phyloP scores from a whole-genome alignment of 2,113 vertebrate species.

The Aegithalos caudatus region DNA sequence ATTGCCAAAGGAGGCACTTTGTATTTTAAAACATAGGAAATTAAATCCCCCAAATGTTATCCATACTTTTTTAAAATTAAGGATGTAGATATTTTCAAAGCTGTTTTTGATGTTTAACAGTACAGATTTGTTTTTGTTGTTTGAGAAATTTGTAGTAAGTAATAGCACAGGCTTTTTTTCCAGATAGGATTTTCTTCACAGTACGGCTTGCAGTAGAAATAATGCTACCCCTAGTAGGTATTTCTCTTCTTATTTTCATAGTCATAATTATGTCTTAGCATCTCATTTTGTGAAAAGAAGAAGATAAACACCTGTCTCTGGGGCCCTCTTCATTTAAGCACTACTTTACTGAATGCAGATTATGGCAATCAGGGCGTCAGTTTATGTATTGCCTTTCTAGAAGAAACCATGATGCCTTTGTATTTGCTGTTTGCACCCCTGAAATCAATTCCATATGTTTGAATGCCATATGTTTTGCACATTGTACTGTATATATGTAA shows the following conservation, averaged over 20 bases:
- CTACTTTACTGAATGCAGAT: conserved; percentile 65
- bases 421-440: conserved; percentile 84
- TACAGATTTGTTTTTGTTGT: conserved; percentile 60
- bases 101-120: conserved; percentile 70
- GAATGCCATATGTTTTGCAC: conserved; percentile 98
- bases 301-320: conserved; percentile 47
- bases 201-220: conserved; percentile 69
- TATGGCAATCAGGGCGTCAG: conserved; percentile 69
- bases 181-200: conserved; percentile 27
- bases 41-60: conserved; percentile 58
- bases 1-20: conserved; percentile 75
- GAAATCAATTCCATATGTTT: conserved; percentile 78
- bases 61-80: conserved; percentile 60
- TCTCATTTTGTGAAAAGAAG: conserved; percentile 75
- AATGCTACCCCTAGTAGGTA: conserved; percentile 32
- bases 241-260: conserved; percentile 71
- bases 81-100: conserved; percentile 75
- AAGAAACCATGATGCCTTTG: conserved; percentile 82
- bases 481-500: conserved; percentile 98
- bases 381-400: conserved; percentile 76
- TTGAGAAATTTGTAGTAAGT: conserved; percentile 62
- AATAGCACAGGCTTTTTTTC: conserved; percentile 51
- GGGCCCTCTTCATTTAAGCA: conserved; percentile 60
- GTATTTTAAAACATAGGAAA: conserved; percentile 68
- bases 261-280: conserved; percentile 75